These are phyloP conservation scores for Dromococcyx pavoninus DNA, from an alignment of 2,797 vertebrate genomes.

Conservation along the genomic window DNA sequence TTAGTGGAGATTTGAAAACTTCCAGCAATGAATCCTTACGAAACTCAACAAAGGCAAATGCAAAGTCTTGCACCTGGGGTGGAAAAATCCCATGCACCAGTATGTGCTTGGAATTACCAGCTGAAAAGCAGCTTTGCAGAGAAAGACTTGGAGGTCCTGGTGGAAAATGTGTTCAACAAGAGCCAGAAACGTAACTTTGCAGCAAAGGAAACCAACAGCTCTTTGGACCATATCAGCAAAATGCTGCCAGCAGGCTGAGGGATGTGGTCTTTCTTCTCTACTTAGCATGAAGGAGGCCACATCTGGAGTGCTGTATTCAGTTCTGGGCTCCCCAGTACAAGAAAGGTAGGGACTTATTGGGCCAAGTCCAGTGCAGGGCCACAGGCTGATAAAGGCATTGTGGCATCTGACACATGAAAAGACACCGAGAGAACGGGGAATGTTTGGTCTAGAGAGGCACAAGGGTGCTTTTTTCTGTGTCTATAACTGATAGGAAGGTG, in stretches of 20 bases:
- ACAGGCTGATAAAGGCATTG: background rate
- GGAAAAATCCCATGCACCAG: background rate
- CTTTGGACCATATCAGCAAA: background rate
- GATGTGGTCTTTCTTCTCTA: background rate
- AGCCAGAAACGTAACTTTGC: background rate
- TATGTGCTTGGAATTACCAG: background rate
- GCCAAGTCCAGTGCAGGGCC: background rate
- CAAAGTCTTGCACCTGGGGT: too few species aligned
- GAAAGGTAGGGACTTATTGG: background rate
- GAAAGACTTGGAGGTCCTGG: background rate
- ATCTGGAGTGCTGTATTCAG: background rate
- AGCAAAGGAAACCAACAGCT: background rate
- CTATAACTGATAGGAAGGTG: background rate
- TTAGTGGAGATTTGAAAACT: background rate
- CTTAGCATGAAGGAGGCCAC: background rate
- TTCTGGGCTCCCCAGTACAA: background rate
- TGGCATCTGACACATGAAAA: background rate
- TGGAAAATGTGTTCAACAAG: background rate
- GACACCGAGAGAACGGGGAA: background rate
- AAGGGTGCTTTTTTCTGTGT: background rate
- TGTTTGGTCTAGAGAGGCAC: background rate
- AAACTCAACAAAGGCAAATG: background rate
- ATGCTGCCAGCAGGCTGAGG: background rate
- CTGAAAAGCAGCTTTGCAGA: background rate
- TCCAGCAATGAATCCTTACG: too few species aligned